Evolutionary conservation across 1,140 invertebrate species (phyloP), one percentile per base, ranked within the genome.

Genomic region (Nomia melanderi): DNA sequence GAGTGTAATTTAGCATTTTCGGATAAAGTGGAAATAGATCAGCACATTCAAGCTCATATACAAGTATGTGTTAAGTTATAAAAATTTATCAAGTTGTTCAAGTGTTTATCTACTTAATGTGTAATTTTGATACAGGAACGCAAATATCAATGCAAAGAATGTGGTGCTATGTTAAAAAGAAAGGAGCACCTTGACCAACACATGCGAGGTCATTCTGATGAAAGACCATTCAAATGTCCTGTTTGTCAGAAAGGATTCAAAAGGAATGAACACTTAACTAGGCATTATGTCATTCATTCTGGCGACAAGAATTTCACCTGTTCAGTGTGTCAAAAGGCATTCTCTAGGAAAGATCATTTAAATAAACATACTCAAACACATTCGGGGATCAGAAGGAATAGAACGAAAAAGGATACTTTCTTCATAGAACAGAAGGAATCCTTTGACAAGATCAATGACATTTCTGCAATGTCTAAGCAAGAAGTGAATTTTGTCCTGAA

Each of bases 321-420:
- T 82, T 94, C 95, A 20, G 92, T 96, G 0, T 97, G 96, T 88
- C 93, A 94, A 1, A 96, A 96, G 82, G 93, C 94, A 11, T 97
- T 97, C 83, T 95, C 95, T 0, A 93, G 96, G 4, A 96, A 96
- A 81, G 95, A 96, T 85, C 96, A 96, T 80, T 87, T 97, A 2
- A 94, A 95, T 54, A 96, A 96, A 77, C 96, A 97, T 84, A 92
- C 92, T 72, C 90, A 92, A 84, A 90, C 92, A 56, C 91, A 92
- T 81, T 72, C 93, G 7, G 89, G 90, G 14, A 89, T 88, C 17
- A 89, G 88, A 39, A 85, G 88, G 56, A 86, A 85, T 11, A 90
- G 92, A 80, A 60, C 77, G 1, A 90, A 91, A 62, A 92, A 92
- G 23, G 90, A 92, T 14, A n/a, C 84, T 1, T 83, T 87, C 65